Conservation (phyloP, 2,113 vertebrate genomes). For the Eubucco bourcierii region DNA sequence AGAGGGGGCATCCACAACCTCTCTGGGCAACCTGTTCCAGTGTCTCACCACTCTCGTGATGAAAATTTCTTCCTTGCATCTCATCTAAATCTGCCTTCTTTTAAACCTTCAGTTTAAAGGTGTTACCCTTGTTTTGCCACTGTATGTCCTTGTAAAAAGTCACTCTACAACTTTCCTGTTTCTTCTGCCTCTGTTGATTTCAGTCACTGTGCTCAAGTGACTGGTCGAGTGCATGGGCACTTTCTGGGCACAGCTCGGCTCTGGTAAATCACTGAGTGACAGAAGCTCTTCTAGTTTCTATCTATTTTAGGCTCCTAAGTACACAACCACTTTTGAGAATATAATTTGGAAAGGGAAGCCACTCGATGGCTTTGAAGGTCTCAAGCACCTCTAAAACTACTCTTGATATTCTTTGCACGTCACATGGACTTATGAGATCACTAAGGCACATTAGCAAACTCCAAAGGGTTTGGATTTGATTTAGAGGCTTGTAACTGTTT, state of each 20-base stretch:
- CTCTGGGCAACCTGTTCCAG: too few relatives aligned
- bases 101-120: neutral
- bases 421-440: neutral
- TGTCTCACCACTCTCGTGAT: neutral
- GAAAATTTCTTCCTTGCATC: neutral
- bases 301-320: neutral
- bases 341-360: neutral
- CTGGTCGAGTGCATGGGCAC: fast-evolving
- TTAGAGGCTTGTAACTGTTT: neutral
- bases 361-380: neutral
- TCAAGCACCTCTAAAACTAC: neutral
- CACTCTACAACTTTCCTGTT: neutral
- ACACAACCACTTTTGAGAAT: neutral
- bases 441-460: neutral
- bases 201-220: neutral
- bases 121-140: neutral
- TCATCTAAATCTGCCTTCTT: neutral
- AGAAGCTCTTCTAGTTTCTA: neutral
- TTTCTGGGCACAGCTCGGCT: neutral
- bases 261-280: neutral
- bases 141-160: neutral
- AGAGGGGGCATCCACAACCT: too few relatives aligned
- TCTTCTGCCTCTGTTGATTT: neutral
- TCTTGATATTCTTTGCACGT: neutral
- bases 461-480: neutral